Evolutionary conservation across 2,888 invertebrate species (phyloP), one percentile per base, ranked within the genome.

Genomic region (Eubasilissa splendida): DNA sequence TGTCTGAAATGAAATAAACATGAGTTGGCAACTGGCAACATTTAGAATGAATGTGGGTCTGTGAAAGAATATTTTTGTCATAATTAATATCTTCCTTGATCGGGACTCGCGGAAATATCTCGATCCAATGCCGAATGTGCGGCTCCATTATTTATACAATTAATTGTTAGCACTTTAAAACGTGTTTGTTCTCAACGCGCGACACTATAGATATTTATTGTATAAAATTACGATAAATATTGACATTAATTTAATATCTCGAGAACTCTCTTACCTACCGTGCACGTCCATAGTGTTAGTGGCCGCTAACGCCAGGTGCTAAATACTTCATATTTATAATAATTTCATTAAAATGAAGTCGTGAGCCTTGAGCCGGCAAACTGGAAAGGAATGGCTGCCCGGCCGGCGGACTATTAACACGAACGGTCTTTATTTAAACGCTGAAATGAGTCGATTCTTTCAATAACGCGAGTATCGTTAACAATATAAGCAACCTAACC

Each of bases 171-270:
- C 70, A 54, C 70, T 54, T 66, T 11, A 22, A 31, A 70, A 54
- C 70, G 10, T 0, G 54, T 53, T 70, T 70, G 14, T 53, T 22
- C 31, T 8, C 22, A 70, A 31, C n/a, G 54, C 53, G n/a, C 70
- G 54, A 53, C 70, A 54, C 22, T 31, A 42, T 50, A 22, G 22
- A 22, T 42, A 66, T 52, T 50, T 42, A 31, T 31, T 31, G 54
- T 53, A 54, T 70, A 70, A 70, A 71, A 54, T 71, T 71, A 71
- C 71, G 14, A 31, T 31, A 4, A 31, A 71, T 71, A 53, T 71
- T 71, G 9, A 53, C 71, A 54, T 71, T 31, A 22, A 54, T 71
- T 71, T 71, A 10, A 9, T 31, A 71, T 53, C 12, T 10, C 68
- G 14, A 68, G 42, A 42, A 42, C 42, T 42, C 42, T 42, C 42